Evolutionary conservation across 2,797 vertebrate genomes (phyloP), one percentile per base, ranked within the genome.

Genomic region (Rhinichthys osculus): DNA sequence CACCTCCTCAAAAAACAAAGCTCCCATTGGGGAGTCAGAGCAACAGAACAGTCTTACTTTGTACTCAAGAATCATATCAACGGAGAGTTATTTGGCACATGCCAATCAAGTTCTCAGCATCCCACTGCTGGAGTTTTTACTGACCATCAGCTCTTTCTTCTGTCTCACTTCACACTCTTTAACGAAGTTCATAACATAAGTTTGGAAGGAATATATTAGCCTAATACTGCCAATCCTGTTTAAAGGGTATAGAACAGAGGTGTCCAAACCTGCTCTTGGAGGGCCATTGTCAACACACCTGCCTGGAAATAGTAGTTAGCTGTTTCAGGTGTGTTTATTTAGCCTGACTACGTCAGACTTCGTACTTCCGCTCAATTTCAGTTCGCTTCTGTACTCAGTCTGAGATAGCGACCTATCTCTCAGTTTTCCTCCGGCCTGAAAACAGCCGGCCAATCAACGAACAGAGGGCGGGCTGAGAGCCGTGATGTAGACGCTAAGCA

Each of bases 1-100:
- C 82, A 40, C 82, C 73, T 69, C 73, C 47, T 78, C 74, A 69
- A 52, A 16, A 83, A 66, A 66, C 40, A 76, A 42, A 69, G 44
- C 59, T 40, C 23, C 44, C 23, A 4, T 7, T 21, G 30, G 59
- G 82, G 33, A 54, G 16, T 54, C 30, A n/a, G 44, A 50, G 17
- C n/a, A 52, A 30, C 0, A 19, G 70, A 7, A 38, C 33, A 40
- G 23, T 13, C 16, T 21, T n/a, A 7, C 11, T 59, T 16, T 44
- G 52, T 14, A 11, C 59, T 66, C 42, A n/a, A n/a, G 38, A 17
- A 5, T 23, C 2, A 59, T 6, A 59, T 30, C 11, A 44, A 19
- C 7, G 3, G n/a, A 57, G 11, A 62, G 76, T 27, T 23, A 62
- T 35, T 77, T 77, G 52, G 7, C 52, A 57, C 6, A 52, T 52